A percentile compares a stretch with the other conserved stretches of the same genome.
These are phyloP conservation scores for Notothenia coriiceps DNA, from an alignment of 2,113 vertebrate species.

Conservation along the genomic window DNA sequence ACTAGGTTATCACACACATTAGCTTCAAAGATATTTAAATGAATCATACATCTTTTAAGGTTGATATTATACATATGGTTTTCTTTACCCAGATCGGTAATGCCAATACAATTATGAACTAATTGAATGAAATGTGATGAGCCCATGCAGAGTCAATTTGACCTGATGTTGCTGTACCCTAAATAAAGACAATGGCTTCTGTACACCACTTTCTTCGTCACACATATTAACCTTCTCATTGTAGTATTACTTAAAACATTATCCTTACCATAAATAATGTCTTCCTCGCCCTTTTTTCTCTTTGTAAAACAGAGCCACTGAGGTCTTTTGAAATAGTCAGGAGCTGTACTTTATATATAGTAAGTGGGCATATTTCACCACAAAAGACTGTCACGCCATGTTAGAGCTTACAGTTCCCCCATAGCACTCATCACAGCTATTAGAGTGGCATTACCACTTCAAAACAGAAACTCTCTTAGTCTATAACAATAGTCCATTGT, in stretches of 20 bases:
- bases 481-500: slow-evolving; percentile 63
- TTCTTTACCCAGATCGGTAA: not conserved
- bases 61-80: not conserved
- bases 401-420: slow-evolving; percentile 73
- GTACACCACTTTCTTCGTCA: slow-evolving; percentile 16
- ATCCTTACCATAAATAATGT: slow-evolving; percentile 38
- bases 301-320: slow-evolving; percentile 40
- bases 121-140: not conserved
- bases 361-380: slow-evolving; percentile 69
- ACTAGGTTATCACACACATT: no score
- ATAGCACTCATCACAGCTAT: slow-evolving; percentile 77
- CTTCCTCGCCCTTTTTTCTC: slow-evolving; percentile 16
- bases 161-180: not conserved
- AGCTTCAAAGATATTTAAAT: not conserved
- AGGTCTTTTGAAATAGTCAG: slow-evolving; percentile 57
- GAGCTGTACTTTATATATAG: slow-evolving; percentile 59
- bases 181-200: slow-evolving; percentile 11
- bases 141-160: not conserved
- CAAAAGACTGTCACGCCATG: slow-evolving; percentile 75
- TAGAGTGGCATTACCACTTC: slow-evolving; percentile 80
- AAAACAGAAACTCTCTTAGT: slow-evolving; percentile 74
- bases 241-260: slow-evolving; percentile 31
- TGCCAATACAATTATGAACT: not conserved
- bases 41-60: not conserved
- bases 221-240: slow-evolving; percentile 27